phyloP scores from a whole-genome alignment of 2,113 vertebrate genomes.

The Gracilinanus agilis region DNA sequence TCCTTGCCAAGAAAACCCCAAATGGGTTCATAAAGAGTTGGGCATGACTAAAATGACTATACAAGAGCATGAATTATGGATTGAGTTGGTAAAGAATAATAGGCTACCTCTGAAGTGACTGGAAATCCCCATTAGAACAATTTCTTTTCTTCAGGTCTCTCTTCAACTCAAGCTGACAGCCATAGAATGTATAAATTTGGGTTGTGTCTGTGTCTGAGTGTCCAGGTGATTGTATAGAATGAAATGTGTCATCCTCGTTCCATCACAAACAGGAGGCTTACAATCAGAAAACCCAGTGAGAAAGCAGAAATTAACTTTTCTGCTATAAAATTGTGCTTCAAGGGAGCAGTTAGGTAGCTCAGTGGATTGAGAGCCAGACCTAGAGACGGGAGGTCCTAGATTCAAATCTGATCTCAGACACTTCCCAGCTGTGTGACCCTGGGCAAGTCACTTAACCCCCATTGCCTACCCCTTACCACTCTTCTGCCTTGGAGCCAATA shows the following conservation, averaged over 20 bases:
- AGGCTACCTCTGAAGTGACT: not conserved
- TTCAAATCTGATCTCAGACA: too few species aligned
- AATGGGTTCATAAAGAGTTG: not conserved
- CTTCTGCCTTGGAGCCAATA: too few species aligned
- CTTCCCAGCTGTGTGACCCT: too few species aligned
- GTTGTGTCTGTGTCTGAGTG: not conserved
- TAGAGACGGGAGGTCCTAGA: too few species aligned
- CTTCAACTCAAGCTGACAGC: not conserved
- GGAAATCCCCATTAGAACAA: not conserved
- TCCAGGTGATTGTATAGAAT: not conserved
- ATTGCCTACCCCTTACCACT: too few species aligned
- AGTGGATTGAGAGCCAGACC: too few species aligned
- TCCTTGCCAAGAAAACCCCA: not conserved
- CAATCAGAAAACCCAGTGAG: not conserved
- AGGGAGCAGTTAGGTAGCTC: too few species aligned
- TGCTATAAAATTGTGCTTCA: not conserved
- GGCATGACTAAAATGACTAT: not conserved
- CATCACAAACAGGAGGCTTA: not conserved
- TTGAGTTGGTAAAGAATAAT: not conserved
- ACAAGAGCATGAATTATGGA: not conserved
- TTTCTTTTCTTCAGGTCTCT: not conserved
- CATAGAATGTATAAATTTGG: not conserved
- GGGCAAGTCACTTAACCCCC: too few species aligned
- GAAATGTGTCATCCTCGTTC: not conserved
- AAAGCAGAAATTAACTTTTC: not conserved